These are phyloP conservation scores for Natator depressus DNA, from an alignment of 2,113 vertebrate species.

Conservation along the genomic window DNA sequence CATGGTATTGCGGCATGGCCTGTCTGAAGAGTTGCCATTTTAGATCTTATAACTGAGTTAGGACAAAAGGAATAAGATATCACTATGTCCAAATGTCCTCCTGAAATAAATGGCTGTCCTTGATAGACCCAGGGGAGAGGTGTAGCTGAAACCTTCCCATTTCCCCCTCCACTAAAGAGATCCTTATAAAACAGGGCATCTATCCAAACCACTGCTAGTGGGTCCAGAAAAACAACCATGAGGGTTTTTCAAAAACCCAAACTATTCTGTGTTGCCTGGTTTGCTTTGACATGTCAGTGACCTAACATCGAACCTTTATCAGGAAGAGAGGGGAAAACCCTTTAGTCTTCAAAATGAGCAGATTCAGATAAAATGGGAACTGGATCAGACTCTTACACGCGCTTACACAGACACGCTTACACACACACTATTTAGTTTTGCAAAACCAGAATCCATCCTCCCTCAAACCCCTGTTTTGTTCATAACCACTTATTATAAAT, in stretches of 20 bases:
- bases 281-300: background rate
- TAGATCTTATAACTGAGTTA: no score
- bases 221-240: background rate
- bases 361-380: background rate
- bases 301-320: background rate
- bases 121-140: background rate
- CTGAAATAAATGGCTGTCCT: no score
- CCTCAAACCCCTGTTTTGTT: background rate
- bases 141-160: background rate
- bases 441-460: slow-evolving; percentile 26
- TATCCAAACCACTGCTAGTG: background rate
- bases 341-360: fast-evolving
- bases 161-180: background rate
- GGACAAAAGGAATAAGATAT: no score
- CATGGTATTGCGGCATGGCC: no score
- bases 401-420: no score
- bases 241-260: background rate
- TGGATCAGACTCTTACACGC: background rate
- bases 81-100: no score
- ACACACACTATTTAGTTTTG: slow-evolving; percentile 4
- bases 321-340: background rate
- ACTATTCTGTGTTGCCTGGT: background rate
- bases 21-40: no score
- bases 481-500: slow-evolving; percentile 30
- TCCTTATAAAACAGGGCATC: fast-evolving